Percentiles rank a stretch among this genome's conserved stretches.
Conservation (phyloP, 2,888 invertebrate genomes). For the Scaptomyza parva region DNA sequence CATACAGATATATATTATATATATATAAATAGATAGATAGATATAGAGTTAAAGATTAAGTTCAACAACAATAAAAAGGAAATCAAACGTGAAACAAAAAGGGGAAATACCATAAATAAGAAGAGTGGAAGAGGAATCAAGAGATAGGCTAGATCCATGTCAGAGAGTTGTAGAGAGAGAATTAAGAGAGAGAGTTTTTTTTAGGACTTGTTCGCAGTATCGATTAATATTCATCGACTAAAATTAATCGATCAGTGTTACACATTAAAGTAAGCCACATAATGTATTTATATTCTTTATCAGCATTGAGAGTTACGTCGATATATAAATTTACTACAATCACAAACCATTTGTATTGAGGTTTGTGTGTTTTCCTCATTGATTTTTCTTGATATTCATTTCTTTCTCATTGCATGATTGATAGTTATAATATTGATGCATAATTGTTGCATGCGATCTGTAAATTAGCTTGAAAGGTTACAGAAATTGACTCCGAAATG, state of each 20-base stretch:
- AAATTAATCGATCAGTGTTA: too few relatives aligned
- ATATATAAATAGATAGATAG: conserved; percentile 5
- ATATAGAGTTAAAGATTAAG: conserved; percentile 19
- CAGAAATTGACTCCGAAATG: conserved; percentile 1
- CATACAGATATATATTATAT: not conserved
- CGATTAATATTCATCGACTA: too few relatives aligned
- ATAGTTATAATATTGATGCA: not conserved
- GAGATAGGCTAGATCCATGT: not conserved
- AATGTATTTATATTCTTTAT: too few relatives aligned
- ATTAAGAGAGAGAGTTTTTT: not conserved
- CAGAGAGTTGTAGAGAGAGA: not conserved
- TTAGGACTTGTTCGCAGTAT: not conserved
- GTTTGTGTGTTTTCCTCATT: too few relatives aligned
- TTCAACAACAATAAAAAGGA: not conserved
- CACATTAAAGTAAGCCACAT: too few relatives aligned
- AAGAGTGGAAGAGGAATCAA: too few relatives aligned
- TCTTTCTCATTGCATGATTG: too few relatives aligned
- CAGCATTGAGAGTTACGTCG: too few relatives aligned
- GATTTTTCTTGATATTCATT: too few relatives aligned
- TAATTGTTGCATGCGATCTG: not conserved
- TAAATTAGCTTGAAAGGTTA: not conserved
- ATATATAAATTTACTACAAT: too few relatives aligned
- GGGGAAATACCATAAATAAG: conserved; percentile 9
- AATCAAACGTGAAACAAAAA: conserved; percentile 2
- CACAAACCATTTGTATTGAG: too few relatives aligned